Percentiles rank a stretch among this genome's conserved stretches.
Evolutionary conservation across 1,140 invertebrate species (phyloP).

Genomic region (Heliconius nattereri): DNA sequence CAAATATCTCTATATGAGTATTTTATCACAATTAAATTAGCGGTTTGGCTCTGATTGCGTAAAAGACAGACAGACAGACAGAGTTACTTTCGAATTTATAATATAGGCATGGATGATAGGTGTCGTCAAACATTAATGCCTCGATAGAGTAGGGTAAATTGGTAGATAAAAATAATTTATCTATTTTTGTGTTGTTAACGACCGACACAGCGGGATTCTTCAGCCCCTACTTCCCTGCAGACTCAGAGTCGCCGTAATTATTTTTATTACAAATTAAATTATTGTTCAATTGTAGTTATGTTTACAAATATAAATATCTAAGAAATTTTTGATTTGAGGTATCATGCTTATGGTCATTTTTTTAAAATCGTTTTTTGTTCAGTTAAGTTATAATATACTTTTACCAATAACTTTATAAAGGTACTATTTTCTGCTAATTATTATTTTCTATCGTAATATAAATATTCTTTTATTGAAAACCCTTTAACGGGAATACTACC

Average conservation of each 20-base stretch:
- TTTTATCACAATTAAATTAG: too few relatives aligned
- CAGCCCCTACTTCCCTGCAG: conserved; percentile 54
- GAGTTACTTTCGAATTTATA: too few relatives aligned
- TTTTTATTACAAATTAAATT: conserved; percentile 15
- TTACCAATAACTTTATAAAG: too few relatives aligned
- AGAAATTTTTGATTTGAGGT: too few relatives aligned
- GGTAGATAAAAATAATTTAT: conserved; percentile 78
- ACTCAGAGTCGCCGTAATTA: conserved; percentile 52
- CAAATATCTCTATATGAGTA: too few relatives aligned
- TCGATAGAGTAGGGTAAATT: conserved; percentile 74
- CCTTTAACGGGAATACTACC: background rate
- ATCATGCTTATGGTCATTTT: too few relatives aligned
- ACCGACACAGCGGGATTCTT: conserved; percentile 60
- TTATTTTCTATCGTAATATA: background rate
- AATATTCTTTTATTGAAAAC: background rate
- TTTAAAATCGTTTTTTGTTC: too few relatives aligned
- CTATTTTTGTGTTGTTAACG: conserved; percentile 68
- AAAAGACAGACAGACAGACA: too few relatives aligned
- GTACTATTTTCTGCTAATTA: too few relatives aligned
- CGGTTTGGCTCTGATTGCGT: too few relatives aligned
- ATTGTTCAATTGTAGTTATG: background rate
- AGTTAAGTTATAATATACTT: too few relatives aligned
- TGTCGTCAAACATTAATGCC: conserved; percentile 64
- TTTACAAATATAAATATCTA: background rate
- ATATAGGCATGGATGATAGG: too few relatives aligned